Conservation (phyloP, 2,888 invertebrate species). For the Nymphalis c-album region DNA sequence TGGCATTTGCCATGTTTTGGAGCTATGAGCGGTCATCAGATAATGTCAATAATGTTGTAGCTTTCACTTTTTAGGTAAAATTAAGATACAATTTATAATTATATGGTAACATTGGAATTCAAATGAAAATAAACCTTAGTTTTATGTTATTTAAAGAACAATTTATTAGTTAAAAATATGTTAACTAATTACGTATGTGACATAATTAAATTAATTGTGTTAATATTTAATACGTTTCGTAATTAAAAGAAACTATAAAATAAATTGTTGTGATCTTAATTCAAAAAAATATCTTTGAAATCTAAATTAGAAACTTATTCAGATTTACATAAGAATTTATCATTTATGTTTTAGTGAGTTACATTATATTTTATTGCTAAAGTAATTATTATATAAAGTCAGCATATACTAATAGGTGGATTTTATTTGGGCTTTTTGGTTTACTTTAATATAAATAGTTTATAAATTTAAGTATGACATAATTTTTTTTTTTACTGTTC, state of each 20-base stretch:
- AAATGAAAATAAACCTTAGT: background rate
- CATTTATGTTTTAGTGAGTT: no score
- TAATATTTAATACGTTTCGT: background rate
- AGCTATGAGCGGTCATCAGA: background rate
- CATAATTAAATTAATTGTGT: constrained; percentile 1
- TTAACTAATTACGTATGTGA: background rate
- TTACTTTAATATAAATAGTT: no score
- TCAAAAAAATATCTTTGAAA: background rate
- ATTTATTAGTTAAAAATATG: background rate
- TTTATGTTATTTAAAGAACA: background rate
- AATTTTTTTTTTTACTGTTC: no score
- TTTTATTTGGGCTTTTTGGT: no score
- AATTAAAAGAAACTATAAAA: background rate
- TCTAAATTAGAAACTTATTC: no score
- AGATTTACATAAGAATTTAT: no score
- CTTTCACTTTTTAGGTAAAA: background rate
- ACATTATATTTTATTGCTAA: no score
- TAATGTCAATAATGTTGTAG: background rate
- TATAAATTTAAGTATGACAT: no score
- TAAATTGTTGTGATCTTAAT: background rate
- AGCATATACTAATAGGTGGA: no score
- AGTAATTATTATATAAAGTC: no score
- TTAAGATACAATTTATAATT: background rate
- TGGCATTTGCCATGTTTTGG: background rate
- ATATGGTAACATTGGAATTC: background rate